Evolutionary conservation across 2,888 invertebrate genomes (phyloP), one percentile per base, ranked within the genome.

Genomic region (Chydorus sphaericus): DNA sequence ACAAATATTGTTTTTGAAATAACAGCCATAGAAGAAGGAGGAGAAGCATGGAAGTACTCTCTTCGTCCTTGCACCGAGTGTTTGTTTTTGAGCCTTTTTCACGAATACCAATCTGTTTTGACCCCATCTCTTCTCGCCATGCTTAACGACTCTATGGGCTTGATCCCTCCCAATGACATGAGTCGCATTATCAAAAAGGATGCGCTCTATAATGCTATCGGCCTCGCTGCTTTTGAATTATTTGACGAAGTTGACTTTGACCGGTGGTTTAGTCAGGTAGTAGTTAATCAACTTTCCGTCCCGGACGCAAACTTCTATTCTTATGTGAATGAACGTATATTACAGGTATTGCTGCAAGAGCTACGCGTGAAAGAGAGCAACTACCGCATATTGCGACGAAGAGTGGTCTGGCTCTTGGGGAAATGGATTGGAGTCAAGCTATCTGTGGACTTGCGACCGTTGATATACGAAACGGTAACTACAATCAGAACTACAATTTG

Each of bases 11-110:
- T 57, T 59, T 57, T 53, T 59, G 57, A 60, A 59, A 62, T 67
- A 67, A 62, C 67, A 76, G 75, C 72, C 59, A 68, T 82, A 39
- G 89, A 89, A 65, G 90, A 91, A 68, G 80, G 82, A 11, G 90
- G 90, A 1, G 92, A 93, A 68, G 83, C 85, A n/a, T 92, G 90
- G 87, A 92, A 90, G 67, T 94, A 90, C 67, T 88, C 84, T 65
- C 74, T 92, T 59, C 78, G 87, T 82, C 88, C 92, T 2, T 89
- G 92, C 66, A 85, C 88, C 54, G 91, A 93, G 71, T 79, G 83
- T 1, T 74, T 93, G 29, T 92, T 90, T 70, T 75, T 85, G 63
- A 81, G 85, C 39, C 73, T 94, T 55, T 87, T 92, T 67, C 85
- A 83, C 64, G 81, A 84, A 68, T 90, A 82, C 72, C 77, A 82